Evolutionary conservation across 2,888 invertebrate genomes (phyloP).

Genomic region (Spodoptera littoralis): DNA sequence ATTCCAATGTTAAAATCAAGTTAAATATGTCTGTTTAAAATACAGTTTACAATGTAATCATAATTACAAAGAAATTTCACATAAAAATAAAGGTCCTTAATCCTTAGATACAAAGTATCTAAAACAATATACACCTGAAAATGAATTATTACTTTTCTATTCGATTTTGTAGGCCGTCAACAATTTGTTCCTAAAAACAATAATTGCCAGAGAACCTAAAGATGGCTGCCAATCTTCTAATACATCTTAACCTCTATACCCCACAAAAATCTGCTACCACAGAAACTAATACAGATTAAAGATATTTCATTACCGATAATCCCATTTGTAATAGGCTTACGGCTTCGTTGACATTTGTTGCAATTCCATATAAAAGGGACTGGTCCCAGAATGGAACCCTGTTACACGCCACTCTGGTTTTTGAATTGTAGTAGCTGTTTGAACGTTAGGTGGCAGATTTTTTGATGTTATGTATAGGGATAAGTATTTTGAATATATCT

Average conservation of each 20-base stretch:
- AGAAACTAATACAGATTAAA: conserved; percentile 85
- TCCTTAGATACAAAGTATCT: too few relatives aligned
- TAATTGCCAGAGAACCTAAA: not conserved
- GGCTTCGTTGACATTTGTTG: conserved; percentile 83
- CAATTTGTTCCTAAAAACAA: conserved; percentile 6
- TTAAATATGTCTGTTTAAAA: too few relatives aligned
- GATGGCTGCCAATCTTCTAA: conserved; percentile 1
- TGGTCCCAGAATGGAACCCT: conserved; percentile 53
- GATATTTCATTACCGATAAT: conserved; percentile 87
- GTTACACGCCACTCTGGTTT: conserved; percentile 57
- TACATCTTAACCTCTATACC: conserved; percentile 27
- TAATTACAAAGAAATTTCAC: too few relatives aligned
- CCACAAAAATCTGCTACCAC: conserved; percentile 56
- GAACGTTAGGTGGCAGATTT: conserved; percentile 19
- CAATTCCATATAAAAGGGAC: conserved; percentile 61
- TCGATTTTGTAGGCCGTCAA: too few relatives aligned
- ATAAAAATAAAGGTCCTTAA: too few relatives aligned
- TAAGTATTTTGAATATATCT: not conserved
- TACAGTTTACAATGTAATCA: too few relatives aligned
- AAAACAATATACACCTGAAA: too few relatives aligned
- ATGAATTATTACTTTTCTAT: too few relatives aligned
- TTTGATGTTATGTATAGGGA: conserved; percentile 7
- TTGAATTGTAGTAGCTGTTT: conserved; percentile 44
- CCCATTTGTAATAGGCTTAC: conserved; percentile 84
- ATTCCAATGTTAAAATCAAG: too few relatives aligned